A percentile compares a stretch with the other conserved stretches of the same genome.
These are phyloP conservation scores for Keiferia lycopersicella DNA, from an alignment of 2,888 invertebrate genomes.

Conservation along the genomic window DNA sequence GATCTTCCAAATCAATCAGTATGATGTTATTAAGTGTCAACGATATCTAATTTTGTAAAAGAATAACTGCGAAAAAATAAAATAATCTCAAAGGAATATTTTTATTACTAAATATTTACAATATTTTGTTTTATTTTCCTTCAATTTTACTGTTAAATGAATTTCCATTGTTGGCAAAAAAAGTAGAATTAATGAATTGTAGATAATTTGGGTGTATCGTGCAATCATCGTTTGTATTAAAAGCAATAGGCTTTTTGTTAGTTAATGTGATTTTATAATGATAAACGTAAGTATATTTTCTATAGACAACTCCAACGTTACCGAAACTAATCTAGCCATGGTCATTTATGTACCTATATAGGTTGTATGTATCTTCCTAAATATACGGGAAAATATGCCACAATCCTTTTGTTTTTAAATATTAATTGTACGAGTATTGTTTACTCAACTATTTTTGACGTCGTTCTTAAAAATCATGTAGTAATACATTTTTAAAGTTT, in stretches of 20 bases:
- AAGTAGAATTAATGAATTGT: not conserved
- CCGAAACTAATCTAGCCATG: not conserved
- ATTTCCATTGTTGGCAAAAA: not conserved
- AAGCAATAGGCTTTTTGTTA: conserved; percentile 11
- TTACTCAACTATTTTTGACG: not conserved
- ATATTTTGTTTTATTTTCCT: not conserved
- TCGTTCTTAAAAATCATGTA: conserved; percentile 1
- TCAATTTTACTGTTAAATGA: not conserved
- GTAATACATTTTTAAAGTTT: not conserved
- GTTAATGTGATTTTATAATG: not conserved
- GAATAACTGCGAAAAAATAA: not conserved
- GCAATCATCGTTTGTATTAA: conserved; percentile 11
- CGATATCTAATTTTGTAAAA: not conserved
- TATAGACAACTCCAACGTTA: not conserved
- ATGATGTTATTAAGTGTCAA: conserved; percentile 1
- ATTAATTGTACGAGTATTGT: not conserved
- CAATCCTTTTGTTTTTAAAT: not conserved
- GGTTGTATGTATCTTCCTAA: not conserved
- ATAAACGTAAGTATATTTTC: not conserved
- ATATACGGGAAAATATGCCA: not conserved
- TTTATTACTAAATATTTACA: not conserved
- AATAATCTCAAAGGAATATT: not conserved
- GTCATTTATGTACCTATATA: not conserved
- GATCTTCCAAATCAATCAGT: conserved; percentile 1
- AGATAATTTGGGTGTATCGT: conserved; percentile 2